Base-by-base conservation (phyloP, 2,113 vertebrate species). In the Dasyurus viverrinus region DNA sequence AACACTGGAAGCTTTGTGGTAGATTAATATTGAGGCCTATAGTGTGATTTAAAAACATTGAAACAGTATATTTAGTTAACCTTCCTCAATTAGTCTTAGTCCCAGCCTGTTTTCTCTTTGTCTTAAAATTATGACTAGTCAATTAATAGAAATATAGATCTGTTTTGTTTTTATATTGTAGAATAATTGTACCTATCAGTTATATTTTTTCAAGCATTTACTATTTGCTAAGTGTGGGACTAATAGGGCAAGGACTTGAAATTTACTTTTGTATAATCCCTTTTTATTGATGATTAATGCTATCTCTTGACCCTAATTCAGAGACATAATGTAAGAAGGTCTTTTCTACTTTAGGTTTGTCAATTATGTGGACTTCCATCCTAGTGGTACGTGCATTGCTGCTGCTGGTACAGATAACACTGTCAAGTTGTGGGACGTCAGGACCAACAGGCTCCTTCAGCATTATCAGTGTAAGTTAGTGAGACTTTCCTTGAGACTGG, bases 371-470 rank as follows among this genome's bases (percentile, higher is more conserved):
- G 99, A 99, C 94, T 99, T 99, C 96, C 99, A 99, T 93, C 99
- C 99, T 48, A 99, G 99, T 12, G 99, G 99, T 2, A 99, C 99
- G 0, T 99, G 99, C 96, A 98, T 99, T 2, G 99, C 99, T 1
- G 99, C 99, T 0, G 99, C 99, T 0, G 96, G 99, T 14, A 99
- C 99, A 52, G 99, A 99, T 98, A 99, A 98, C 98, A 99, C 99
- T 0, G 99, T 99, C 52, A 99, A 99, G 96, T 98, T 99, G 89
- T 99, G 99, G 99, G 99, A 99, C 22, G 98, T 99, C 96, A 99
- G 99, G 96, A 99, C 99, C 53, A 99, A 99, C 91, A 99, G 99
- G 91, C 99, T 99, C 84, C 97, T 99, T 3, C 99, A 99, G 60
- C 99, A 99, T 93, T 99, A 99, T 92, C 99, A 99, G 98, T 98